A percentile compares a stretch with the other conserved stretches of the same genome.
Evolutionary conservation across 2,888 invertebrate species (phyloP).

Genomic region (Cynaeus angustus): DNA sequence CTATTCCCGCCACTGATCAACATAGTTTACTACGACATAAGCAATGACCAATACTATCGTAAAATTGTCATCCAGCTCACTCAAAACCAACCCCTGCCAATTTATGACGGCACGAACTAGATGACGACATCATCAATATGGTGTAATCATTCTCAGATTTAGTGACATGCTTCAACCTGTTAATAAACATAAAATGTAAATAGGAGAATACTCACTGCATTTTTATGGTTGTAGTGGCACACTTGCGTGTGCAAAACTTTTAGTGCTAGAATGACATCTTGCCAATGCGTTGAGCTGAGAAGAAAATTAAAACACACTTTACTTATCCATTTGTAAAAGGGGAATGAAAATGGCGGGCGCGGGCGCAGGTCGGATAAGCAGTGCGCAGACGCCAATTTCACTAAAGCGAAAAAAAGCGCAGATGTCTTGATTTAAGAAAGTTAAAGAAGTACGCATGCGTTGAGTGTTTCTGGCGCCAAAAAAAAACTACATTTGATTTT

Average conservation of each 20-base stretch:
- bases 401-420: too few relatives aligned
- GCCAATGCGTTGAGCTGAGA: constrained; percentile 75
- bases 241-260: constrained; percentile 82
- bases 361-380: neutral
- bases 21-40: too few relatives aligned
- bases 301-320: constrained; percentile 70
- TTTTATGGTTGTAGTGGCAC: constrained; percentile 77
- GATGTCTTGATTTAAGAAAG: too few relatives aligned
- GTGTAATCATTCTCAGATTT: constrained; percentile 26
- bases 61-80: neutral
- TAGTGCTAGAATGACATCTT: constrained; percentile 84
- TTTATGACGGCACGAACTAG: constrained; percentile 12
- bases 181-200: constrained; percentile 18
- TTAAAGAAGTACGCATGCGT: neutral
- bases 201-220: constrained; percentile 79
- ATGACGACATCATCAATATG: constrained; percentile 42
- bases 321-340: constrained; percentile 57
- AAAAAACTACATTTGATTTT: too few relatives aligned
- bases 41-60: neutral
- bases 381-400: constrained; percentile 12
- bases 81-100: neutral
- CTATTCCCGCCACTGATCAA: too few relatives aligned
- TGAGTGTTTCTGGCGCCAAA: too few relatives aligned
- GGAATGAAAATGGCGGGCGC: constrained; percentile 46
- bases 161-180: constrained; percentile 4